Base-by-base conservation (phyloP, 1,140 invertebrate species). In the Heliconius congener region DNA sequence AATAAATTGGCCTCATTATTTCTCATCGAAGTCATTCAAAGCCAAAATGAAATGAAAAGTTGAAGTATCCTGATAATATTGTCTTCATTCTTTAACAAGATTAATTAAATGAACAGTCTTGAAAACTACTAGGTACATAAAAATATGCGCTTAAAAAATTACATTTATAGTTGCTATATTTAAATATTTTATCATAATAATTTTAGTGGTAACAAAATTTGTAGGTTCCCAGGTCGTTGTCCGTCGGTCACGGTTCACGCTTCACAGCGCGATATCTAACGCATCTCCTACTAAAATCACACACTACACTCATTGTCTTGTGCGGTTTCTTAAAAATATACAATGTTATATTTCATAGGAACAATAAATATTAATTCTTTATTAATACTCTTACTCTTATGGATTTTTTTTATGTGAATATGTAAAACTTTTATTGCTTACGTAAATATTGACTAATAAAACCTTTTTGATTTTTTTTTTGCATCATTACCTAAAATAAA, bases 161-260 rank as follows among this genome's bases (percentile, higher is more conserved):
- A 19, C 50, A 19, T 52, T 6, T 52, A 8, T 18, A 52, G 50
- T 52, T 18, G 50, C 50, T 9, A 23, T 57, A 23, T n/a, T 57
- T 57, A 9, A 9, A 57, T 0, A 66, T 16, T 13, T 66, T 66
- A 66, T 55, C 37, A 55, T 34, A 74, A 74, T 55, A 74, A 57
- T 74, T 57, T 52, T 74, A 74, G 16, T 34, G 19, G 30, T 66
- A 76, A 66, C 19, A 73, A 13, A 52, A 52, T 73, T 46, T 46
- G 11, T 73, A 52, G 27, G 72, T 73, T 42, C 42, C 23, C 81
- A 70, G 79, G 83, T 88, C 86, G 84, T 81, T 84, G 85, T 85
- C 84, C 83, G 77, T 55, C 74, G 60, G 81, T 80, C 81, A 88
- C 85, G 85, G 84, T 87, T 84, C 83, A 85, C 81, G 85, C 82